phyloP scores from a whole-genome alignment of 35 echinoderm and acorn worm species.

The Hemicentrotus pulcherrimus region DNA sequence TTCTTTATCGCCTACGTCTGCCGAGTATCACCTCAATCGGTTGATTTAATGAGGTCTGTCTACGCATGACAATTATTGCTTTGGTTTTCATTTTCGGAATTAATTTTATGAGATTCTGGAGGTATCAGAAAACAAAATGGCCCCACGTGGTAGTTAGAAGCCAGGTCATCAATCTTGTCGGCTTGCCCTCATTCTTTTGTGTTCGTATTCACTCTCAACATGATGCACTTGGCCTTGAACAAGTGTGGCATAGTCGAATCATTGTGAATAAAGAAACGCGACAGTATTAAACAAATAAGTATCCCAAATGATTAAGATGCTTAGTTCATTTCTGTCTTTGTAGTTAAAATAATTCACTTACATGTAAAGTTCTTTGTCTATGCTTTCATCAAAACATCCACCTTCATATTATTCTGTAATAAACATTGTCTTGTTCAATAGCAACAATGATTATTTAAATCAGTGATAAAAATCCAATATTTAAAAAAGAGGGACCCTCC shows the following conservation, averaged over 20 bases:
- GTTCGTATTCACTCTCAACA: not conserved
- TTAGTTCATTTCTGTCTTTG: no score
- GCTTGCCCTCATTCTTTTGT: not conserved
- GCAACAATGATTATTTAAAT: no score
- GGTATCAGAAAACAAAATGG: conserved; percentile 44
- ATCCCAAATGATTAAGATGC: not conserved
- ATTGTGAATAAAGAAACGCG: no score
- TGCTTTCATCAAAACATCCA: no score
- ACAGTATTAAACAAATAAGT: not conserved
- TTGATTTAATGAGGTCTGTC: conserved; percentile 23
- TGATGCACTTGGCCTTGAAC: not conserved
- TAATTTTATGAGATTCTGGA: conserved; percentile 25
- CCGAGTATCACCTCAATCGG: conserved; percentile 22
- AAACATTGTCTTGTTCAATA: no score
- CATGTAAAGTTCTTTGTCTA: no score
- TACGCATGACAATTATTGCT: conserved; percentile 39
- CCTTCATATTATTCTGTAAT: no score
- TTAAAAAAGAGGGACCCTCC: no score
- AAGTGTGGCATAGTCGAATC: not conserved
- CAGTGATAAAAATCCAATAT: no score
- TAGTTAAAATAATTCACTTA: no score
- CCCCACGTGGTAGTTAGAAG: conserved; percentile 25
- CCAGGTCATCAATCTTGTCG: conserved; percentile 18
- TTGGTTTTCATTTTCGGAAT: conserved; percentile 37
- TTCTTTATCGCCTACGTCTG: conserved; percentile 10